Conservation (phyloP, 2,113 vertebrate genomes). For the Zonotrichia leucophrys region DNA sequence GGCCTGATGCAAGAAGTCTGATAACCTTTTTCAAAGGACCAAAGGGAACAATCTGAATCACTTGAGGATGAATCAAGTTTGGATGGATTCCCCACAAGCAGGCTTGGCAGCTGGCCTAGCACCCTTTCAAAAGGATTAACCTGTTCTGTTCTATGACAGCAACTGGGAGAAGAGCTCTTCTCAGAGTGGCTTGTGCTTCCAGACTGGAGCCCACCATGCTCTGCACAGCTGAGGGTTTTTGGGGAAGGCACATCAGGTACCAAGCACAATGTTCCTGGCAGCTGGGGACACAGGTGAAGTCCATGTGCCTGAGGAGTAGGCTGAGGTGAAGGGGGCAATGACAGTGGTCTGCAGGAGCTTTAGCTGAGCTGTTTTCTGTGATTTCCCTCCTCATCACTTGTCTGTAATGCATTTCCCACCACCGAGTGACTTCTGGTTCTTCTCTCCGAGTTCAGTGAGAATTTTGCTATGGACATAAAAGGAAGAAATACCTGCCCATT, state of each 20-base stretch:
- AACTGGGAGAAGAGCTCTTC: neutral
- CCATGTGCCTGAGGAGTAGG: neutral
- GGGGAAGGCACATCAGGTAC: neutral
- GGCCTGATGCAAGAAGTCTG: neutral
- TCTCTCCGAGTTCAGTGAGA: neutral
- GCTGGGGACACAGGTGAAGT: neutral
- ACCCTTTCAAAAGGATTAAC: neutral
- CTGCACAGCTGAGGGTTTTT: neutral
- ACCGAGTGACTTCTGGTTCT: neutral
- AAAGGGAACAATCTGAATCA: neutral
- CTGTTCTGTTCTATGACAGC: neutral
- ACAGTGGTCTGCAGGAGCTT: neutral
- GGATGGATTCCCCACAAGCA: neutral
- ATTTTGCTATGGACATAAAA: neutral
- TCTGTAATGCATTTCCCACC: neutral
- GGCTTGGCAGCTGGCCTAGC: neutral
- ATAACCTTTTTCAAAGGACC: constrained; percentile 3
- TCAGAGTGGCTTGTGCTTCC: neutral
- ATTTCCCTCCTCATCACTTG: neutral
- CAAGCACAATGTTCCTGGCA: neutral
- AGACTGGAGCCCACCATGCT: neutral
- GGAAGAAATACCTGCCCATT: neutral
- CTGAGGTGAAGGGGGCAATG: neutral
- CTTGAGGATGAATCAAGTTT: constrained; percentile 2
- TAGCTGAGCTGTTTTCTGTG: neutral